Evolutionary conservation across 2,888 invertebrate genomes (phyloP).

Genomic region (Calameuta idolon): DNA sequence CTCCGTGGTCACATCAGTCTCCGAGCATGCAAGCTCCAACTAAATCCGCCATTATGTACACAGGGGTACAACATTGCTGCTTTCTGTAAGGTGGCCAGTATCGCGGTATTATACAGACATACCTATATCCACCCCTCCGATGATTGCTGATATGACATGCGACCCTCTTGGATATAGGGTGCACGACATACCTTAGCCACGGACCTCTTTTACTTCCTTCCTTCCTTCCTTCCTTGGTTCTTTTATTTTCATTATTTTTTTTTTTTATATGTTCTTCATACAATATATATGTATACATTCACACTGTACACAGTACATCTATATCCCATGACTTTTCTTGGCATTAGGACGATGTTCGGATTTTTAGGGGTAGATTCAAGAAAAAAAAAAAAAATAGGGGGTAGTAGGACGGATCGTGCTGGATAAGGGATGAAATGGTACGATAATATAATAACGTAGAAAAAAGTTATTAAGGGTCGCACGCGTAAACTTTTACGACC

Average conservation of each 20-base stretch:
- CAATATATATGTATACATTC: too few species aligned
- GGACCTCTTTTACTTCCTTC: slow-evolving; percentile 25
- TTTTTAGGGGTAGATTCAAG: background rate
- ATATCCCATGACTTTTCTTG: background rate
- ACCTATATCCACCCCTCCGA: slow-evolving; percentile 61
- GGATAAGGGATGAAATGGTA: background rate
- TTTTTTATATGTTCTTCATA: background rate
- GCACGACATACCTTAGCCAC: slow-evolving; percentile 53
- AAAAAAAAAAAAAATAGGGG: background rate
- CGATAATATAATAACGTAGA: background rate
- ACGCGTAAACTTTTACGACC: background rate
- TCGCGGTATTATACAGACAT: slow-evolving; percentile 63
- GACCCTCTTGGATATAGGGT: slow-evolving; percentile 63
- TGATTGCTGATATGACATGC: slow-evolving; percentile 68
- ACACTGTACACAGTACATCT: too few species aligned
- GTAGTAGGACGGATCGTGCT: background rate
- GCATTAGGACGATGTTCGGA: background rate
- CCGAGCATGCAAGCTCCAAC: slow-evolving; percentile 63
- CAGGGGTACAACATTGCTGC: slow-evolving; percentile 15
- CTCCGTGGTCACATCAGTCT: slow-evolving; percentile 66
- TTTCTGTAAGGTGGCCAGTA: slow-evolving; percentile 40
- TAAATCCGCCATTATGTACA: slow-evolving; percentile 62
- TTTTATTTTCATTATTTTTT: background rate
- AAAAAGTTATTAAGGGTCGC: background rate
- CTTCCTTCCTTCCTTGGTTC: background rate